Conservation (phyloP, 2,797 vertebrate genomes). For the Clarias laeviceps region DNA sequence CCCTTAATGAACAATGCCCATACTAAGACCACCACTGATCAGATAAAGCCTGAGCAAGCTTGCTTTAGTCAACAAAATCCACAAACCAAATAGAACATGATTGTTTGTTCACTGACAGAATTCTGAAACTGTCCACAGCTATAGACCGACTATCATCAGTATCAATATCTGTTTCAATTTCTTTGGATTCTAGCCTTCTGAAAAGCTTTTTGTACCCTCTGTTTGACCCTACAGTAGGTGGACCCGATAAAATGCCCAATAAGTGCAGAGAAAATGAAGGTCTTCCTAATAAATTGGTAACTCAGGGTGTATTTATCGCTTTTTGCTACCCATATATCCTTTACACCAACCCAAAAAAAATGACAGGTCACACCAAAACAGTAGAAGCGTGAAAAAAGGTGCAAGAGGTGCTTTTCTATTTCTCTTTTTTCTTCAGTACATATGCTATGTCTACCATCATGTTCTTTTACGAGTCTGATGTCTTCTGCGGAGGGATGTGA, state of each 20-base stretch:
- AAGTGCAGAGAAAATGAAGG: slow-evolving; percentile 3
- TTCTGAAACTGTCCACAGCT: not conserved
- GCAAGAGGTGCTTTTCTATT: slow-evolving; percentile 45
- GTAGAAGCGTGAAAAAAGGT: slow-evolving; percentile 48
- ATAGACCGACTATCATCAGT: not conserved
- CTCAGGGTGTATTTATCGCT: not conserved
- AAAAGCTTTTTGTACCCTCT: not conserved
- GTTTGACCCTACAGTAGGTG: not conserved
- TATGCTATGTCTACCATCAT: slow-evolving; percentile 36
- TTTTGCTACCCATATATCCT: slow-evolving; percentile 44
- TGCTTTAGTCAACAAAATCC: not conserved
- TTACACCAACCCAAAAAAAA: slow-evolving; percentile 28
- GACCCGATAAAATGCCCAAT: slow-evolving; percentile 15
- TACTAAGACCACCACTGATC: not conserved
- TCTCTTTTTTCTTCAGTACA: slow-evolving; percentile 29
- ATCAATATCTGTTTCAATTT: not conserved
- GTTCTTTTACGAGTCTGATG: slow-evolving; percentile 44
- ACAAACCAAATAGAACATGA: too few relatives aligned
- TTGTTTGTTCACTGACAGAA: too few relatives aligned
- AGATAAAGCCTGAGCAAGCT: not conserved
- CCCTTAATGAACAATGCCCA: too few relatives aligned
- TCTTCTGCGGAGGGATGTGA: slow-evolving; percentile 10
- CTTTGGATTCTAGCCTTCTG: not conserved
- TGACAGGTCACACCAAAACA: slow-evolving; percentile 37
- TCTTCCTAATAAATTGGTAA: slow-evolving; percentile 1